phyloP scores from a whole-genome alignment of 2,113 vertebrate species.

The Mystacornis crossleyi region DNA sequence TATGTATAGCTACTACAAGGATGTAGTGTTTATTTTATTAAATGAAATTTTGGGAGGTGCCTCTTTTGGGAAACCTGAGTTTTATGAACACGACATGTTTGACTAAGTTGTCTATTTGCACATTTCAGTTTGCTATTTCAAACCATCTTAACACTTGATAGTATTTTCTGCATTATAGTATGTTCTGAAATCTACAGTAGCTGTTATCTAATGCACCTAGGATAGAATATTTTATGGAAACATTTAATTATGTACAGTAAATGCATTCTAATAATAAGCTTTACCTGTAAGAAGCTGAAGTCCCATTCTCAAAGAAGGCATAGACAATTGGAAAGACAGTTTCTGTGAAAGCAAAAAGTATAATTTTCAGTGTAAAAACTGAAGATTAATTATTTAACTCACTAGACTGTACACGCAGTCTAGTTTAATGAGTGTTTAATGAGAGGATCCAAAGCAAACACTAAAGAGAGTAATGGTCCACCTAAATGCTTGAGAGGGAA shows the following conservation, averaged over 20 bases:
- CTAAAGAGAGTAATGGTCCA: background rate
- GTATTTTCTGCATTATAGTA: background rate
- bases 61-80: background rate
- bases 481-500: background rate
- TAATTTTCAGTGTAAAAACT: background rate
- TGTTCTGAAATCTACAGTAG: background rate
- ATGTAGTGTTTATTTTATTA: background rate
- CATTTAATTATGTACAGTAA: background rate
- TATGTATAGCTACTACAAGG: background rate
- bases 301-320: background rate
- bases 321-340: background rate
- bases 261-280: background rate
- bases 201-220: background rate
- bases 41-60: background rate
- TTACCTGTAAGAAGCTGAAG: background rate
- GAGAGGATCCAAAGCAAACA: background rate
- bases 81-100: background rate
- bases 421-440: background rate
- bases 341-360: background rate
- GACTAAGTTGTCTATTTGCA: background rate
- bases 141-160: background rate
- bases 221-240: background rate
- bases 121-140: background rate
- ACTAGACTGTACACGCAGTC: background rate
- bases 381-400: background rate